A percentile compares a stretch with the other conserved stretches of the same genome.
Evolutionary conservation across 2,888 invertebrate genomes (phyloP).

Genomic region (Frankliniella intonsa): DNA sequence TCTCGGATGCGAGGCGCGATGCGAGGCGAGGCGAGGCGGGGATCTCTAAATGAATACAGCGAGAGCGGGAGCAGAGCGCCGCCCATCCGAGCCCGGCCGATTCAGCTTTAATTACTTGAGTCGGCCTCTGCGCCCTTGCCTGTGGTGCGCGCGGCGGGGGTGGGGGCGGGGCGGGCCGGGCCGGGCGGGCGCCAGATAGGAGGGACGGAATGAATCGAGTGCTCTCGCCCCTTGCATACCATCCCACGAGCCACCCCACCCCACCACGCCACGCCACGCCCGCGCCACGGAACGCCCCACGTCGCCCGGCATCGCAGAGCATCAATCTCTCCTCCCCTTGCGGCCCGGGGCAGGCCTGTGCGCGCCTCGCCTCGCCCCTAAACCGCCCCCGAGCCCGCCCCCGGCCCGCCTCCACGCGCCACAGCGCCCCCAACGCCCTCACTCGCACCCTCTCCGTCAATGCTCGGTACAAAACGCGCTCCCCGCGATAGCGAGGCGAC

Average conservation of each 20-base stretch:
- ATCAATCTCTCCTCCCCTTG: slow-evolving; percentile 16
- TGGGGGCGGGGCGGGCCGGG: not conserved
- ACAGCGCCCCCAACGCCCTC: slow-evolving; percentile 23
- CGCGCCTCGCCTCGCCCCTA: not conserved
- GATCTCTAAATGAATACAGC: too few relatives aligned
- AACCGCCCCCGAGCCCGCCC: not conserved
- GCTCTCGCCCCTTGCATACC: not conserved
- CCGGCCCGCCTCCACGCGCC: not conserved
- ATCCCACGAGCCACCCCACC: not conserved
- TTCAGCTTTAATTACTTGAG: too few relatives aligned
- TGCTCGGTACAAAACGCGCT: slow-evolving; percentile 16
- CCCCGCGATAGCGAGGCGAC: not conserved
- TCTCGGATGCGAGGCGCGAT: too few relatives aligned
- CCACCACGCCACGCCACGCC: not conserved
- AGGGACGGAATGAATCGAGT: too few relatives aligned
- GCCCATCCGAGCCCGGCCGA: too few relatives aligned
- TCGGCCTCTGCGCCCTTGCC: too few relatives aligned
- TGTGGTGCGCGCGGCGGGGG: not conserved
- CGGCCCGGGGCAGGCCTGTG: not conserved
- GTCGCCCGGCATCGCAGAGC: not conserved
- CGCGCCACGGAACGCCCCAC: not conserved
- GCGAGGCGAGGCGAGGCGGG: too few relatives aligned
- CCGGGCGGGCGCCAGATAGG: too few relatives aligned
- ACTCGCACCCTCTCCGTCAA: slow-evolving; percentile 25
- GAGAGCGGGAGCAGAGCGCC: too few relatives aligned